These are phyloP conservation scores for Dryoscopus gambensis DNA, from an alignment of 2,113 vertebrate species.

Conservation along the genomic window DNA sequence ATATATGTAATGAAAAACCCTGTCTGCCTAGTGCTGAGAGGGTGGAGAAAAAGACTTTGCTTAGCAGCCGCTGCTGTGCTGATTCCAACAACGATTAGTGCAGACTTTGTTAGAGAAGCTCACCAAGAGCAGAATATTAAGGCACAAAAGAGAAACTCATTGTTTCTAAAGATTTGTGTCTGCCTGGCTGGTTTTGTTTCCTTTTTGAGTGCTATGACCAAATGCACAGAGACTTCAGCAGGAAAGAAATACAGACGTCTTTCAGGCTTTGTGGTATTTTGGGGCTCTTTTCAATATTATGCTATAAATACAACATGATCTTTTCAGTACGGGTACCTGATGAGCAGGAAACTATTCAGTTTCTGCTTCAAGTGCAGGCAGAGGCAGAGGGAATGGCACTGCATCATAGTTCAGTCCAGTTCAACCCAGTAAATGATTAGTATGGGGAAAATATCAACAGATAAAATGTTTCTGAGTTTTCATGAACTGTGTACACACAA, in stretches of 20 bases:
- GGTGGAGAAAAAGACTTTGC: not conserved
- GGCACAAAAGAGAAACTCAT: not conserved
- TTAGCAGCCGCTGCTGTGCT: not conserved
- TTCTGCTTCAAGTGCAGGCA: not conserved
- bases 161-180: not conserved
- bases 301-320: not conserved
- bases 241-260: not conserved
- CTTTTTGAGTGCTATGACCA: not conserved
- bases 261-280: not conserved
- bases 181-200: not conserved
- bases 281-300: not conserved
- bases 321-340: not conserved
- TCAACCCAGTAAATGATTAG: not conserved
- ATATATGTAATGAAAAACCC: conserved; percentile 51
- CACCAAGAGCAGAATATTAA: conserved; percentile 8
- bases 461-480: not conserved
- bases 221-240: not conserved
- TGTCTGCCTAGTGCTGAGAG: conserved; percentile 49
- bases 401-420: not conserved
- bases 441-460: not conserved
- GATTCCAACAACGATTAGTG: not conserved
- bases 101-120: not conserved
- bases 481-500: not conserved
- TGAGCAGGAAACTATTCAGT: not conserved
- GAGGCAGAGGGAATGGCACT: not conserved